Percentiles rank a stretch among this genome's conserved stretches.
phyloP scores from a whole-genome alignment of 2,888 invertebrate genomes.

The Heliconius cydno region DNA sequence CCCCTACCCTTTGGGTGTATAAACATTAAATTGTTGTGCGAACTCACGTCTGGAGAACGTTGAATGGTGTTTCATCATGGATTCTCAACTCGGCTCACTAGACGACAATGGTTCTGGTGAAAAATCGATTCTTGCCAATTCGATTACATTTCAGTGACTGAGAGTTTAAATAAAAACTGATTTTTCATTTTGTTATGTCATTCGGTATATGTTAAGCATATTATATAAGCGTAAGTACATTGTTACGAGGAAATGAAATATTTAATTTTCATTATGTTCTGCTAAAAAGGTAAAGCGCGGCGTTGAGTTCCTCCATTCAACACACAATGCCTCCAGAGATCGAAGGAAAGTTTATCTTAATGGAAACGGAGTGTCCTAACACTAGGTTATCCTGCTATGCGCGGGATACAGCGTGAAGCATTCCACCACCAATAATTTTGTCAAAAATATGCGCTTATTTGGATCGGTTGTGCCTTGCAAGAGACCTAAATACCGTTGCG shows the following conservation, averaged over 20 bases:
- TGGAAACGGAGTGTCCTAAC: background rate
- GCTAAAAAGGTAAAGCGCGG: too few species aligned
- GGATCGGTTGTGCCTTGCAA: background rate
- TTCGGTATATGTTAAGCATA: background rate
- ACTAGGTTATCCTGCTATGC: background rate
- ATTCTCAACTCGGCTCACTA: background rate
- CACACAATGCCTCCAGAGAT: background rate
- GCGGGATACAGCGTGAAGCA: background rate
- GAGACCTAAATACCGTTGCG: slow-evolving; percentile 9
- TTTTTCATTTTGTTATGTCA: background rate
- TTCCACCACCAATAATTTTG: too few species aligned
- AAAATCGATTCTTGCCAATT: slow-evolving; percentile 7
- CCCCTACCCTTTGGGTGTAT: slow-evolving; percentile 42
- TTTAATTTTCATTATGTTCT: too few species aligned
- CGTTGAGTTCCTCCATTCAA: background rate
- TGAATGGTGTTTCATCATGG: slow-evolving; percentile 14
- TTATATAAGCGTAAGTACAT: background rate
- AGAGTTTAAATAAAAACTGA: background rate
- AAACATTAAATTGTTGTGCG: slow-evolving; percentile 29
- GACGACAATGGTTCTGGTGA: background rate
- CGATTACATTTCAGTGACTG: background rate
- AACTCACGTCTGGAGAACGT: slow-evolving; percentile 28
- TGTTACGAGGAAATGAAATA: too few species aligned
- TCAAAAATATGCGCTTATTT: slow-evolving; percentile 16
- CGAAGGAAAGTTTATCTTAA: background rate